Conservation (phyloP, 2,888 invertebrate species). For the Agonopterix heracliana region DNA sequence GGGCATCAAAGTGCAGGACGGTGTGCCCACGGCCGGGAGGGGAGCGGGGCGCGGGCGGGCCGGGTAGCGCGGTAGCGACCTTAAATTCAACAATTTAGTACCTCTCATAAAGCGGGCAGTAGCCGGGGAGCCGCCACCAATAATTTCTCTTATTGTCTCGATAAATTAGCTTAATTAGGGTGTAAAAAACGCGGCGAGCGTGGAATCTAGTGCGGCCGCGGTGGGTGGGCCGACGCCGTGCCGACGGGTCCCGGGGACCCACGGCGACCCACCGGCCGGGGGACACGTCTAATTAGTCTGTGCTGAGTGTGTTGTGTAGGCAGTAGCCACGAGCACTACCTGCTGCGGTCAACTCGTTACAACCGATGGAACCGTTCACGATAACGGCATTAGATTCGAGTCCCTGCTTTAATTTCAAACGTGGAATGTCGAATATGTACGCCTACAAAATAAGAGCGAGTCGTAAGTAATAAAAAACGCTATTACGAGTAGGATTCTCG, state of each 20-base stretch:
- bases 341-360: not conserved
- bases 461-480: not conserved
- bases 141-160: constrained; percentile 70
- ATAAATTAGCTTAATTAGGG: constrained; percentile 76
- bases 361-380: not conserved
- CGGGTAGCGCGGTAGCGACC: constrained; percentile 68
- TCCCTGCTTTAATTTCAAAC: too few species aligned
- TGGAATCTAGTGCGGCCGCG: constrained; percentile 63
- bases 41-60: constrained; percentile 16
- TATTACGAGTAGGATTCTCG: constrained; percentile 1
- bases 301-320: constrained; percentile 1
- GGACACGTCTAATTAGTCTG: constrained; percentile 25
- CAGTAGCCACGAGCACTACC: constrained; percentile 16
- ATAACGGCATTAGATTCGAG: not conserved
- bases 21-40: not conserved
- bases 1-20: constrained; percentile 32
- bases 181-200: constrained; percentile 62
- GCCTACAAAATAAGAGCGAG: too few species aligned
- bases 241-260: constrained; percentile 14
- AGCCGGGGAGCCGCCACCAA: constrained; percentile 42
- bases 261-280: not conserved
- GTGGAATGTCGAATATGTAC: too few species aligned
- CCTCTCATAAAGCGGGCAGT: constrained; percentile 63
- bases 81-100: constrained; percentile 61
- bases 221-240: constrained; percentile 38